Evolutionary conservation across 1,140 invertebrate species (phyloP), one percentile per base, ranked within the genome.

Genomic region (Dinoponera quadriceps): DNA sequence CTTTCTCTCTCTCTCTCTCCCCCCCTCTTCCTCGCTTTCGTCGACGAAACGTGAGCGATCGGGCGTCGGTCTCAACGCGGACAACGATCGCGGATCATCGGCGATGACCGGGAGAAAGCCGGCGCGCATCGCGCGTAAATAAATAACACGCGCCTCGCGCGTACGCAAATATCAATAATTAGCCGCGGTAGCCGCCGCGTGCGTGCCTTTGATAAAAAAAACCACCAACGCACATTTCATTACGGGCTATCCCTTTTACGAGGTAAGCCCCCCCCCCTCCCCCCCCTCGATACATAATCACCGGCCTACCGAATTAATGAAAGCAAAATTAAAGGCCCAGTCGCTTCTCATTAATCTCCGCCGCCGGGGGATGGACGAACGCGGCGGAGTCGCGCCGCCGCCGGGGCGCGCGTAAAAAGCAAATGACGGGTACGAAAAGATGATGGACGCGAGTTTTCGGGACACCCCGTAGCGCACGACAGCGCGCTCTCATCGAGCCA

Each of bases 401-500:
- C 29, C 57, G 3, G 68, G 38, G 63, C 62, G 55, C 73, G 74
- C 75, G 85, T 84, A 88, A 88, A 82, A 87, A 87, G 85, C 86
- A 84, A 88, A 87, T 88, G 85, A 88, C 85, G 86, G 86, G 85
- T 87, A 87, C 69, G 86, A 75, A 84, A 87, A 87, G 82, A 87
- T 88, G 87, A 88, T 88, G 85, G 83, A 88, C 87, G 85, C 71
- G 73, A 80, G 85, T 84, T 88, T 90, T 90, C 86, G 84, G 86
- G 89, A 91, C 90, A 92, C 90, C 91, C 91, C 90, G 90, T 91
- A 80, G 90, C 69, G 85, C 77, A 68, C 68, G 44, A 33, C 82
- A 85, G 85, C 69, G 85, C 51, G 85, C 84, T 84, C 84, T 90
- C 88, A 85, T 90, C 84, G 86, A 78, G 81, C n/a, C n/a, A n/a